A percentile compares a stretch with the other conserved stretches of the same genome.
These are phyloP conservation scores for Coenonympha arcania DNA, from an alignment of 2,888 invertebrate genomes.

Conservation along the genomic window DNA sequence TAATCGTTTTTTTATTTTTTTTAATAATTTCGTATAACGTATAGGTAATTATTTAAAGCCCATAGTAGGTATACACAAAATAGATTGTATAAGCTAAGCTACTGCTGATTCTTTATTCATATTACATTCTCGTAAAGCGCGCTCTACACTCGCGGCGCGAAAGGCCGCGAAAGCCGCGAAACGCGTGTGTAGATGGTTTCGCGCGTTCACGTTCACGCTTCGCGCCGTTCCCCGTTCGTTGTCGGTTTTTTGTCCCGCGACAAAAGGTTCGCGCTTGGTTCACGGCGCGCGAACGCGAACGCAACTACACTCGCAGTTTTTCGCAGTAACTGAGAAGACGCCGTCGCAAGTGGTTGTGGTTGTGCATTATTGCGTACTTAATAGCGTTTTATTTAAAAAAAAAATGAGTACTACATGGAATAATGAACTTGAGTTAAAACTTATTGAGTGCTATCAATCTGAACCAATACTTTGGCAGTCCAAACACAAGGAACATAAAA, in stretches of 20 bases:
- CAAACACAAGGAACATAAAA: background rate
- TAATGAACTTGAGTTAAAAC: background rate
- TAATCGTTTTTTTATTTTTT: too few relatives aligned
- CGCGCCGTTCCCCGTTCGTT: background rate
- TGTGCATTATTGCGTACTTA: too few relatives aligned
- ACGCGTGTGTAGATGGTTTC: background rate
- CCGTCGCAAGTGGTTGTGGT: background rate
- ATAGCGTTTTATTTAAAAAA: too few relatives aligned
- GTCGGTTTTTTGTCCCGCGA: background rate
- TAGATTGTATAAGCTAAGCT: too few relatives aligned
- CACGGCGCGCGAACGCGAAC: background rate
- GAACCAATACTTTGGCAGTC: background rate
- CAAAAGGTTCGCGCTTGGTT: background rate
- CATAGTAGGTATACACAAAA: too few relatives aligned
- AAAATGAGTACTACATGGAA: background rate
- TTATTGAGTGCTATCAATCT: background rate
- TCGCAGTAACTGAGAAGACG: background rate
- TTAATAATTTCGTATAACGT: too few relatives aligned
- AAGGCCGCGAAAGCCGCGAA: background rate
- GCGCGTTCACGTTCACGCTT: background rate
- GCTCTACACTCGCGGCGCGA: too few relatives aligned
- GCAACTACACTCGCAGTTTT: background rate
- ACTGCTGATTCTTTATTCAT: too few relatives aligned
- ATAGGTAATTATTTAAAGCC: too few relatives aligned
- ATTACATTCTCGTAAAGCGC: too few relatives aligned